Conservation (phyloP, 2,113 vertebrate genomes). For the Callospermophilus lateralis region DNA sequence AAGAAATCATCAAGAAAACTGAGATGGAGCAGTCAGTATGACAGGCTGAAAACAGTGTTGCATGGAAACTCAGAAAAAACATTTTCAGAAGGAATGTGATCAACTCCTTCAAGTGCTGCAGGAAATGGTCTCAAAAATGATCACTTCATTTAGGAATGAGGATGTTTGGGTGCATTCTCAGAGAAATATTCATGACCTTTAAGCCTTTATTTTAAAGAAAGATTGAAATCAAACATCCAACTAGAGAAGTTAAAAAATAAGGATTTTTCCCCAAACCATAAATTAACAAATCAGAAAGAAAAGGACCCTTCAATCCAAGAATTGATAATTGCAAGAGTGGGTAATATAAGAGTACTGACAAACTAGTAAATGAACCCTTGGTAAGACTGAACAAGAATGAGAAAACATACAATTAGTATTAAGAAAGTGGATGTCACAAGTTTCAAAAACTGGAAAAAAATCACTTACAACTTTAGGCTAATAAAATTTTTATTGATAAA, state of each 20-base stretch:
- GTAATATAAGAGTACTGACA: not conserved
- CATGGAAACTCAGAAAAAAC: not conserved
- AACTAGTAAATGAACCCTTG: slow-evolving; percentile 7
- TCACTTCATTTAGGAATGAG: not conserved
- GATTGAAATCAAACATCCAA: slow-evolving; percentile 11
- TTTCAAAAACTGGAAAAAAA: slow-evolving; percentile 5
- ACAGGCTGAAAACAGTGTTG: not conserved
- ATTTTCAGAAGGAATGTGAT: not conserved
- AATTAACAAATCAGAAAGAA: not conserved
- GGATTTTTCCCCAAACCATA: slow-evolving; percentile 1
- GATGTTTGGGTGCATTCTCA: not conserved
- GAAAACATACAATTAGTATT: not conserved
- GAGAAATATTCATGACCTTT: not conserved
- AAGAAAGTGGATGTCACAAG: not conserved
- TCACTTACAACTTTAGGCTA: not conserved
- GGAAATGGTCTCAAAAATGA: not conserved
- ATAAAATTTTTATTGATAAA: slow-evolving; percentile 24
- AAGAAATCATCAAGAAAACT: not conserved
- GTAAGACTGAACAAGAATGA: slow-evolving; percentile 8
- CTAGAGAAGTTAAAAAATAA: slow-evolving; percentile 4
- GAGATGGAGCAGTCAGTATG: not conserved
- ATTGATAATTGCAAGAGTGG: not conserved
- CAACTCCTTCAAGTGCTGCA: not conserved
- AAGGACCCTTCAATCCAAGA: not conserved
- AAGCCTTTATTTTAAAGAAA: slow-evolving; percentile 33